These are phyloP conservation scores for Ennomos fuscantarius DNA, from an alignment of 2,888 invertebrate species.

Conservation along the genomic window DNA sequence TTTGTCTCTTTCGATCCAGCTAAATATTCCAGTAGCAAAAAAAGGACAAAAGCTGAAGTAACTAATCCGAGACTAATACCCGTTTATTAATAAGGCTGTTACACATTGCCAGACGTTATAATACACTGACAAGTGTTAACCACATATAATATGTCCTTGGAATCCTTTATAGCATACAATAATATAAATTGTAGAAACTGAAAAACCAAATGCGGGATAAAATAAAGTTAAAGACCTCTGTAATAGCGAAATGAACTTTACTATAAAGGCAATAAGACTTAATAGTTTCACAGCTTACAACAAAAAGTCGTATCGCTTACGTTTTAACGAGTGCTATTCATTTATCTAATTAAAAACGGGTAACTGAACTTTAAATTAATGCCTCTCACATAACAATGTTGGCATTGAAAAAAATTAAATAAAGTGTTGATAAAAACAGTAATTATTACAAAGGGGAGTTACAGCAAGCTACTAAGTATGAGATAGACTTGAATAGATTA, in stretches of 20 bases:
- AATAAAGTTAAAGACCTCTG: constrained; percentile 9
- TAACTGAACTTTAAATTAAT: constrained; percentile 58
- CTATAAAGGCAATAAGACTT: not conserved
- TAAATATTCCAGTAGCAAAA: no score
- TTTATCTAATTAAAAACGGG: constrained; percentile 56
- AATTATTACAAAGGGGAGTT: constrained; percentile 11
- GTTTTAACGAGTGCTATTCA: constrained; percentile 47
- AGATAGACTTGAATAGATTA: no score
- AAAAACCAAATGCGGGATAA: constrained; percentile 14
- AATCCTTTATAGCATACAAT: constrained; percentile 8
- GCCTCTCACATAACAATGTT: constrained; percentile 44
- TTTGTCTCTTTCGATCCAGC: no score
- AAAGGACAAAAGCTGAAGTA: no score
- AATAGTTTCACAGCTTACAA: constrained; percentile 11
- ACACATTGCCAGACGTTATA: no score
- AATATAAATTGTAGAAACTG: constrained; percentile 15
- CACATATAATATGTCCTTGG: not conserved
- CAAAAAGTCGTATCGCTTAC: constrained; percentile 33
- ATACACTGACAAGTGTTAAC: no score
- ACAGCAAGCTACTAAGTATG: not conserved
- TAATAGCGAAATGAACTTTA: constrained; percentile 16
- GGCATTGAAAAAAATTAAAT: constrained; percentile 42
- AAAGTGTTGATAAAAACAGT: constrained; percentile 28
- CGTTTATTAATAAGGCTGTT: no score
- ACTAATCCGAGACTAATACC: no score